Evolutionary conservation across 2,888 invertebrate species (phyloP), one percentile per base, ranked within the genome.

Genomic region (Cephalotes varians): DNA sequence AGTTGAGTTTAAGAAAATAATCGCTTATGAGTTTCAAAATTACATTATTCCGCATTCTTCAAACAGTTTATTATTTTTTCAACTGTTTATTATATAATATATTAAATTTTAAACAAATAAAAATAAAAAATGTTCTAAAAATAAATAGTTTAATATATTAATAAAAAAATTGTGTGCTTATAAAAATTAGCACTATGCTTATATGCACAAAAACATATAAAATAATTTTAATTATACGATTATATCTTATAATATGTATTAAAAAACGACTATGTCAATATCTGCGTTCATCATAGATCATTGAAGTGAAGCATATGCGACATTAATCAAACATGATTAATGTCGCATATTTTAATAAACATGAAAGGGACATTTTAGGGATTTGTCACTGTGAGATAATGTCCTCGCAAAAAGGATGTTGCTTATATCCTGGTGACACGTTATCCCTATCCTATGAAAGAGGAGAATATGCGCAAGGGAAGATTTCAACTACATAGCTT

Each of bases 381-480:
- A 56, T 65, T 65, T 44, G 44, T 79, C 40, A 21, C n/a, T 10
- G 54, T 9, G 34, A 21, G 56, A 73, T 54, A 34, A 69, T 73
- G n/a, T 72, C 40, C 18, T 34, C 31, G 37, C 51, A 31, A 21
- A 49, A 49, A 44, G 47, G 47, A 44, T 64, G 54, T 71, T 65
- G 64, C 44, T 74, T 65, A 18, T 18, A n/a, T 28, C 44, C 44
- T 65, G 44, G 18, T 65, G 37, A 54, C 71, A 25, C 67, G 51
- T 54, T 81, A 69, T 84, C 82, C 73, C 54, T 67, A 58, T 86
- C 54, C 9, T 62, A 74, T 72, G 73, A 74, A 85, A 64, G 64
- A 85, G 79, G 67, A 58, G 81, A 86, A 82, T 80, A 84, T 69
- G 79, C 74, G 80, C 60, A 84, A n/a, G n/a, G 82, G 76, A 69